Conservation (phyloP, 2,113 vertebrate species). For the Struthidea cinerea region DNA sequence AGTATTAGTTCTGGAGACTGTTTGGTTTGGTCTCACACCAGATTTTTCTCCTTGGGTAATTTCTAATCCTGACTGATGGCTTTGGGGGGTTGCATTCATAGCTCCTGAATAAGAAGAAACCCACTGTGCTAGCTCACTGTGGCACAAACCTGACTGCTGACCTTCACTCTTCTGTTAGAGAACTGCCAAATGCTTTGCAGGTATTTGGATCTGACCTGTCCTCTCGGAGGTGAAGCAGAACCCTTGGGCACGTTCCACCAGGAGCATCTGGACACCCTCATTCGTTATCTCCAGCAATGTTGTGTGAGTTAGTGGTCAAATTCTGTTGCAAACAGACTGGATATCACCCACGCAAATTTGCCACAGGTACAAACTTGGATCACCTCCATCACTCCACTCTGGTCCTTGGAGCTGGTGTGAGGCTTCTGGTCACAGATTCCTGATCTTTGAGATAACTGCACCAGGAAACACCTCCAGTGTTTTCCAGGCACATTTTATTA, state of each 20-base stretch:
- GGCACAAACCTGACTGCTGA: constrained; percentile 1
- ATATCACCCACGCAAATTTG: background rate
- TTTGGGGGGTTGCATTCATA: background rate
- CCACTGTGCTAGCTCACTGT: background rate
- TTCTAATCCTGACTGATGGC: constrained; percentile 48
- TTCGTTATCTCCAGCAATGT: background rate
- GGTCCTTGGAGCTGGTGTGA: background rate
- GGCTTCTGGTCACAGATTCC: constrained; percentile 11
- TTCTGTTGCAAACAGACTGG: background rate
- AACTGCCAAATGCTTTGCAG: background rate
- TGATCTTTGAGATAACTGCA: background rate
- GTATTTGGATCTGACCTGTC: background rate
- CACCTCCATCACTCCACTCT: background rate
- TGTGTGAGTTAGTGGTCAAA: background rate
- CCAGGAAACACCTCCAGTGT: constrained; percentile 11
- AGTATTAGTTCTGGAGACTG: constrained; percentile 13
- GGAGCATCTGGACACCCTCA: background rate
- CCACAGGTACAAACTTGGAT: background rate
- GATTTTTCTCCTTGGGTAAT: constrained; percentile 37
- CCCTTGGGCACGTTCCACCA: constrained; percentile 51
- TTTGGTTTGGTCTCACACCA: constrained; percentile 42
- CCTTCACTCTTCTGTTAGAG: background rate
- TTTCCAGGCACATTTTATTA: background rate
- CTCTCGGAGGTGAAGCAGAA: background rate
- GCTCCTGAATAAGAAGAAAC: constrained; percentile 29